phyloP scores from a whole-genome alignment of 2,797 vertebrate species.

The Nyctalus aviator region DNA sequence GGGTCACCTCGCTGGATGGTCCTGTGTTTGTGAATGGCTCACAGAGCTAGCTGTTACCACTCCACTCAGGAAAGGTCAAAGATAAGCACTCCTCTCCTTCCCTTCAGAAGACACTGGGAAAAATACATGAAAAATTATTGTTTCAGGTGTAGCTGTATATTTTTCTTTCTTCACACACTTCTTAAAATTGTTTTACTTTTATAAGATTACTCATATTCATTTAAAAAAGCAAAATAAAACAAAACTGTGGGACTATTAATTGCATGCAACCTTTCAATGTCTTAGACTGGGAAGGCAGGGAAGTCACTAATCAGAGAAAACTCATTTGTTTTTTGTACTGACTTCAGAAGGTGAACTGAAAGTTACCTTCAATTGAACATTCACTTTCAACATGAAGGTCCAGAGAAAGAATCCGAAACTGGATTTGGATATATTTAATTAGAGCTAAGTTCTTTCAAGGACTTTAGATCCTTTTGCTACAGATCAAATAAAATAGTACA shows the following conservation, averaged over 20 bases:
- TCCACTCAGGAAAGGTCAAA: background rate
- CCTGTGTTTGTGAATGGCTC: background rate
- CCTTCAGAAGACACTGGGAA: background rate
- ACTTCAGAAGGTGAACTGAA: constrained; percentile 78
- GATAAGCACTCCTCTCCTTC: background rate
- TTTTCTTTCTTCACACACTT: background rate
- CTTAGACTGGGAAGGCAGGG: constrained; percentile 35
- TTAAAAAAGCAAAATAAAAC: background rate
- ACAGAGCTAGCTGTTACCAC: background rate
- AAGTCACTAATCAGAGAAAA: constrained; percentile 65
- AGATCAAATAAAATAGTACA: constrained; percentile 69
- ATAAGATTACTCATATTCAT: constrained; percentile 12
- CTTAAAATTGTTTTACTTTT: background rate
- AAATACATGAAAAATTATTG: background rate
- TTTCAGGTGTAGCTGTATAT: background rate
- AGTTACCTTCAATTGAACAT: constrained; percentile 73
- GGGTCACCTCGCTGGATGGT: background rate
- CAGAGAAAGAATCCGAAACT: constrained; percentile 64
- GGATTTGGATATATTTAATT: constrained; percentile 75
- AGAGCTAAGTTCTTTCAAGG: constrained; percentile 73
- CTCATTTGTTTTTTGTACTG: constrained; percentile 64
- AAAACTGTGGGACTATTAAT: background rate
- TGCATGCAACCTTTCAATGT: constrained; percentile 48
- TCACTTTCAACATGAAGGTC: constrained; percentile 71
- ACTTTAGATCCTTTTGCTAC: constrained; percentile 67